A percentile compares a stretch with the other conserved stretches of the same genome.
These are phyloP conservation scores for Andrena trimmerana DNA, from an alignment of 2,888 invertebrate genomes.

Conservation along the genomic window DNA sequence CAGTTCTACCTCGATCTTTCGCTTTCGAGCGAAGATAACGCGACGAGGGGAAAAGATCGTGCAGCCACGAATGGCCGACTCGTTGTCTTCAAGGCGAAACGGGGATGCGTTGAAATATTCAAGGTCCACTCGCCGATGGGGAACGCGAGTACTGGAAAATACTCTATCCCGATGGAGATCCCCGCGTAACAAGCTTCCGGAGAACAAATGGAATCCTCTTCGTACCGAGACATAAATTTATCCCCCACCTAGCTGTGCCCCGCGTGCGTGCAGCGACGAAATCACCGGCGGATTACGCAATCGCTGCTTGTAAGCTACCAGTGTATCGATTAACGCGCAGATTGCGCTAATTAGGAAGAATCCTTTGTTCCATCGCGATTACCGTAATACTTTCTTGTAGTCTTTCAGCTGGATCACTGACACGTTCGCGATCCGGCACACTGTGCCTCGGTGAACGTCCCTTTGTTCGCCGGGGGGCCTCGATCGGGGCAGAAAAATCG, in stretches of 20 bases:
- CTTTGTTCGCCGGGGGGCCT: not conserved
- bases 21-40: constrained; percentile 27
- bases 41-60: constrained; percentile 22
- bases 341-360: constrained; percentile 4
- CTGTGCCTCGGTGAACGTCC: not conserved
- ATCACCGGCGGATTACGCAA: constrained; percentile 15
- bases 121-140: constrained; percentile 49
- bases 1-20: constrained; percentile 23
- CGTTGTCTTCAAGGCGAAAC: constrained; percentile 35
- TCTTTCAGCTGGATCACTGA: not conserved
- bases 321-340: not conserved
- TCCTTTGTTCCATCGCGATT: constrained; percentile 1
- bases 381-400: not conserved
- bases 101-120: constrained; percentile 64
- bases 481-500: not conserved
- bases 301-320: constrained; percentile 11
- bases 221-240: no score
- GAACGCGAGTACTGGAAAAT: constrained; percentile 43
- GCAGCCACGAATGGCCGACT: constrained; percentile 15
- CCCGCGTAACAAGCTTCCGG: constrained; percentile 42
- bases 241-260: no score
- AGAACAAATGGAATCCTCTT: not conserved
- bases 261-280: not conserved
- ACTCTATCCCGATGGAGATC: constrained; percentile 35
- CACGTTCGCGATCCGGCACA: not conserved